Conservation (phyloP, 2,888 invertebrate genomes). For the Galeopsomyia nigrocyanea region DNA sequence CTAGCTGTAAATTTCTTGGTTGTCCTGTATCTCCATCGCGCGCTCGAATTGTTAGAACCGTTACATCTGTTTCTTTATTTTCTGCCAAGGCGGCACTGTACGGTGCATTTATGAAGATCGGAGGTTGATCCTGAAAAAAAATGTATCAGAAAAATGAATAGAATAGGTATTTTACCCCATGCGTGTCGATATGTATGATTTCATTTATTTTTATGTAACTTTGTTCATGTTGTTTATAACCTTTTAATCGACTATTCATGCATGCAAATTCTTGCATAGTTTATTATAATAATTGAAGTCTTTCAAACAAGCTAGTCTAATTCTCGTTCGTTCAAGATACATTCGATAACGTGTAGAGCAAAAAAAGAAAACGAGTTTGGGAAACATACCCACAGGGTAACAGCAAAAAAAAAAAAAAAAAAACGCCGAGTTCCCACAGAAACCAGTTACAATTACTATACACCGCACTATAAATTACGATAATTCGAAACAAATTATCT, state of each 20-base stretch:
- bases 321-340: no score
- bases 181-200: no score
- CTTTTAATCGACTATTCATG: no score
- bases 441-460: constrained; percentile 13
- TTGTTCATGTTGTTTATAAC: no score
- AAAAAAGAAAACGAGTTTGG: constrained; percentile 5
- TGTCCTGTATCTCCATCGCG: constrained; percentile 87
- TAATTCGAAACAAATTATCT: constrained; percentile 3
- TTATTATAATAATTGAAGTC: no score
- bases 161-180: no score
- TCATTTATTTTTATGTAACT: no score
- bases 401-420: constrained; percentile 12
- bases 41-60: constrained; percentile 80
- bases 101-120: constrained; percentile 84
- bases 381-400: constrained; percentile 2
- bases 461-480: constrained; percentile 1
- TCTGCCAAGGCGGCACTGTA: constrained; percentile 84
- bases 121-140: constrained; percentile 78
- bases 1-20: constrained; percentile 76
- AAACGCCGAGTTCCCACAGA: constrained; percentile 9
- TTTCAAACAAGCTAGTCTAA: no score
- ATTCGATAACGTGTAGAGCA: no score
- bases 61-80: constrained; percentile 73
- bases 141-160: no score
- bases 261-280: no score